Evolutionary conservation across 2,113 vertebrate genomes (phyloP).

Genomic region (Ia io): DNA sequence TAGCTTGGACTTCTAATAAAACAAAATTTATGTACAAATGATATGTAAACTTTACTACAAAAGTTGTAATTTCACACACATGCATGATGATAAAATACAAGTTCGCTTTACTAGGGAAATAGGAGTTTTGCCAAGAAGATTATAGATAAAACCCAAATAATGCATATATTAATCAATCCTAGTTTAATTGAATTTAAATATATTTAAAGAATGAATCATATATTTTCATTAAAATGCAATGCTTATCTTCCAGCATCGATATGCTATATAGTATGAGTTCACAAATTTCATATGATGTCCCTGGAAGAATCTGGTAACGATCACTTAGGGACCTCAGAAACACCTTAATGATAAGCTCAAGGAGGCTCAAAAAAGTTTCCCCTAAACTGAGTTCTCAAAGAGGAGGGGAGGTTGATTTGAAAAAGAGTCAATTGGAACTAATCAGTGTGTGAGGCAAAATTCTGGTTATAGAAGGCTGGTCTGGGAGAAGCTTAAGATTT

Average conservation of each 20-base stretch:
- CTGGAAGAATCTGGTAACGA: constrained; percentile 50
- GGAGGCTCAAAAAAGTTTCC: background rate
- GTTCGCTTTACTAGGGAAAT: constrained; percentile 66
- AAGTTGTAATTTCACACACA: constrained; percentile 65
- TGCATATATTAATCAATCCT: constrained; percentile 75
- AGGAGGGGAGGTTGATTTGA: background rate
- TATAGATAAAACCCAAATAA: constrained; percentile 66
- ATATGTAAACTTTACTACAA: constrained; percentile 76
- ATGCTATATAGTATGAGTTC: constrained; percentile 7
- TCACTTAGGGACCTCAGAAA: background rate
- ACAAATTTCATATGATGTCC: constrained; percentile 38
- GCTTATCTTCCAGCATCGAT: background rate
- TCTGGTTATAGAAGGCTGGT: background rate
- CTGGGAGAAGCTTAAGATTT: background rate
- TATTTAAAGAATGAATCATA: constrained; percentile 59
- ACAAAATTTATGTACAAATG: constrained; percentile 75
- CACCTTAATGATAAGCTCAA: background rate
- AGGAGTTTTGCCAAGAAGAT: constrained; percentile 61
- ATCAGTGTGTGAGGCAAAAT: background rate
- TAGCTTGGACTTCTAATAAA: constrained; percentile 39
- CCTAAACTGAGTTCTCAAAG: background rate
- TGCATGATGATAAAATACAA: constrained; percentile 71
- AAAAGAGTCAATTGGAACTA: background rate
- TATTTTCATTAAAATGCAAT: constrained; percentile 66
- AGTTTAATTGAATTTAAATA: constrained; percentile 72